Evolutionary conservation across 2,113 vertebrate species (phyloP).

Genomic region (Ceyx melanurus): DNA sequence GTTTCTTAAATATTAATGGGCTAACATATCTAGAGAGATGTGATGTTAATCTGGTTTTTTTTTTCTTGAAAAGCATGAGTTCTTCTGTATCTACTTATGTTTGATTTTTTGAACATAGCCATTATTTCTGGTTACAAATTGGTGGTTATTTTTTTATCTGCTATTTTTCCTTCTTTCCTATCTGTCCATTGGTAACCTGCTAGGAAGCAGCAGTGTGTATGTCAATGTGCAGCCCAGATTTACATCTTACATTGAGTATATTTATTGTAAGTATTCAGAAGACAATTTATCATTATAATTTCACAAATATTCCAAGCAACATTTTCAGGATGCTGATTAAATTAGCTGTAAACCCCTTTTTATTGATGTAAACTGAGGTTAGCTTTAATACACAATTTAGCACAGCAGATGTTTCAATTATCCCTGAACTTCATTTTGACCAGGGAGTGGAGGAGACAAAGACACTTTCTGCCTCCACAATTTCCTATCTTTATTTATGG

Average conservation of each 20-base stretch:
- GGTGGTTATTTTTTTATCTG: background rate
- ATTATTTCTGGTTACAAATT: background rate
- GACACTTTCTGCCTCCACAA: background rate
- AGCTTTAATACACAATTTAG: background rate
- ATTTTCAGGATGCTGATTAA: background rate
- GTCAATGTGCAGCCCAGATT: background rate
- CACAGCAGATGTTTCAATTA: background rate
- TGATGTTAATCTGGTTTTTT: background rate
- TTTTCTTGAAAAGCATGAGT: background rate
- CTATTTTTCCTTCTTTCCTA: background rate
- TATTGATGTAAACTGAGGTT: background rate
- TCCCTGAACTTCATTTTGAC: background rate
- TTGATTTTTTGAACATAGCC: background rate
- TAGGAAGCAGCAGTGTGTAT: background rate
- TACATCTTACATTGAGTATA: background rate
- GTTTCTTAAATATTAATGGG: background rate
- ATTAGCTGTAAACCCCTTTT: background rate
- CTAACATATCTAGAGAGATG: background rate
- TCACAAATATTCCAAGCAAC: background rate
- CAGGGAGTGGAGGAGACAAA: background rate
- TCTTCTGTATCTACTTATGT: background rate
- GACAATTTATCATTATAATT: background rate
- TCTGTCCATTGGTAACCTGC: background rate
- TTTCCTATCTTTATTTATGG: background rate
- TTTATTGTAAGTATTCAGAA: background rate